Percentiles rank a stretch among this genome's conserved stretches.
phyloP scores from a whole-genome alignment of 2,797 vertebrate species.

The Semaprochilodus insignis region DNA sequence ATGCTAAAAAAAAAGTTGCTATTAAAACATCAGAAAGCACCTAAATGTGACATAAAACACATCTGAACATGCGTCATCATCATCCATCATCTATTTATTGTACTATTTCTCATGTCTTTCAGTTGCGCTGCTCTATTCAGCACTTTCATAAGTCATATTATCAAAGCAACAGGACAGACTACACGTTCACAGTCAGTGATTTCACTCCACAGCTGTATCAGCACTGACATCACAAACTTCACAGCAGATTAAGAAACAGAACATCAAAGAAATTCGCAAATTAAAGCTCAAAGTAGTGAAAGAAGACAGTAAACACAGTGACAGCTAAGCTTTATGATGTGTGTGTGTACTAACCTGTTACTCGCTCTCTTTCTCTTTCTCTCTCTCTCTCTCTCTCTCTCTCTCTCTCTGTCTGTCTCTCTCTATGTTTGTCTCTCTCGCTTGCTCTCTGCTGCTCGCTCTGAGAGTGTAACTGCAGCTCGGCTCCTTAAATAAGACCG shows the following conservation, averaged over 20 bases:
- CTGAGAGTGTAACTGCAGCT: constrained; percentile 19
- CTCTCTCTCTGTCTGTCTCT: background rate
- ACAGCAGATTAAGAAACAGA: background rate
- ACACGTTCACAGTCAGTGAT: background rate
- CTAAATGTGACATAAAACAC: too few species aligned
- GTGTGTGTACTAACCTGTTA: constrained; percentile 48
- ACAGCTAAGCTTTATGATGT: background rate
- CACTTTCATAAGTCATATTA: too few species aligned
- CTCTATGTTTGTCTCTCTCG: background rate
- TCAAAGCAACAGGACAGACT: background rate
- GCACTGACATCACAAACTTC: background rate
- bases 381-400: constrained; percentile 14
- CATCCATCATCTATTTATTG: too few species aligned
- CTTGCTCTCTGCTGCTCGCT: constrained; percentile 15
- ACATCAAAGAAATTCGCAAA: background rate
- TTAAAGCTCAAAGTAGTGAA: background rate
- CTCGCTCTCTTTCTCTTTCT: background rate
- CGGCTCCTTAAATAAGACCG: constrained; percentile 48
- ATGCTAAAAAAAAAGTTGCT: too few species aligned
- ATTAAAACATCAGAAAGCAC: too few species aligned
- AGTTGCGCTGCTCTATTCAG: too few species aligned
- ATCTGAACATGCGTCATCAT: too few species aligned
- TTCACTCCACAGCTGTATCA: background rate
- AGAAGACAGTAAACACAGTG: background rate
- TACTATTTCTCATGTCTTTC: too few species aligned